Evolutionary conservation across 2,113 vertebrate genomes (phyloP).

Genomic region (Plotosus lineatus): DNA sequence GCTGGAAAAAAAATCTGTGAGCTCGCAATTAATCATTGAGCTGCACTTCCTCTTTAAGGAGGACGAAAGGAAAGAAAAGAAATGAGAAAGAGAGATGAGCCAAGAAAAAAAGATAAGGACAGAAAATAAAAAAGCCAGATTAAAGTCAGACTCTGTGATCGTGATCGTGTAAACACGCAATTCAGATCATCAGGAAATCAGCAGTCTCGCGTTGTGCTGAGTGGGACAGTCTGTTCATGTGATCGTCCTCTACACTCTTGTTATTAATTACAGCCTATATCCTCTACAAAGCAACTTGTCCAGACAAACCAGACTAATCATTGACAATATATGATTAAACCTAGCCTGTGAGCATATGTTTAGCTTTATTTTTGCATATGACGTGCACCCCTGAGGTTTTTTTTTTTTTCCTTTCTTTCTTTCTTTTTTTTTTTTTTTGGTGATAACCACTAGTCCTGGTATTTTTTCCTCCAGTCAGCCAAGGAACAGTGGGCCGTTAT

Average conservation of each 20-base stretch:
- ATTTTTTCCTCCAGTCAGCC: constrained; percentile 36
- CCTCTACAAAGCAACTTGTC: constrained; percentile 74
- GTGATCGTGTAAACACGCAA: constrained; percentile 34
- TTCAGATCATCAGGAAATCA: constrained; percentile 29
- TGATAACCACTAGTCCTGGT: background rate
- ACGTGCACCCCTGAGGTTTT: no score
- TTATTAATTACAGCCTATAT: constrained; percentile 51
- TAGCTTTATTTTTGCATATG: background rate
- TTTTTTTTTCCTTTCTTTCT: background rate
- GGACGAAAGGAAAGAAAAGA: constrained; percentile 33
- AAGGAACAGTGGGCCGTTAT: constrained; percentile 65
- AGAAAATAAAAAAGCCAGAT: background rate
- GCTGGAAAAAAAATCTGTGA: constrained; percentile 83
- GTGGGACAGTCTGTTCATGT: constrained; percentile 11
- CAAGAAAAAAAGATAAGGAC: background rate
- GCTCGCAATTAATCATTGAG: constrained; percentile 67
- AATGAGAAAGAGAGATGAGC: constrained; percentile 34
- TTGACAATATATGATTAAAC: constrained; percentile 71
- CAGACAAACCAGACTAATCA: constrained; percentile 75
- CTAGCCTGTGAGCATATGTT: constrained; percentile 50
- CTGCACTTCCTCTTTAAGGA: constrained; percentile 43
- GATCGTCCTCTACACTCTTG: background rate
- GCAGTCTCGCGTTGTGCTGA: constrained; percentile 7
- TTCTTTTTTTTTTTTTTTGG: background rate
- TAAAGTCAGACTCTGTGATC: constrained; percentile 22